Evolutionary conservation across 2,888 invertebrate genomes (phyloP), one percentile per base, ranked within the genome.

Genomic region (Diplazon laetatorius): DNA sequence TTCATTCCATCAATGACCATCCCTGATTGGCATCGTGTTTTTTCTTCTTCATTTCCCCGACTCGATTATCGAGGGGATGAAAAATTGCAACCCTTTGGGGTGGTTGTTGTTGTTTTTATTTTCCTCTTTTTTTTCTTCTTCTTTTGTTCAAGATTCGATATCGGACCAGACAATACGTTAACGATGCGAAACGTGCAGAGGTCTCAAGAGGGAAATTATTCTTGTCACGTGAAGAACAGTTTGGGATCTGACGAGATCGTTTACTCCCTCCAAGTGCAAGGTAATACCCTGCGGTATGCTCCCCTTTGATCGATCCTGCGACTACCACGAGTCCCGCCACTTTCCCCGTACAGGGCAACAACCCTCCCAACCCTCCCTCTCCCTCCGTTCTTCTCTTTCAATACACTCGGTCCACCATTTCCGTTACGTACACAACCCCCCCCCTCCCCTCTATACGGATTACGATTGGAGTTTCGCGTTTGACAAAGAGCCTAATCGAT

Each of bases 181-280:
- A 91, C 91, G 12, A 82, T 93, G 62, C 90, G 91, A 30, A 92
- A 92, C 80, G 92, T 93, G 22, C 92, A 93, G 80, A 87, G 93
- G 57, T 90, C 89, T 6, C 92, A 93, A 75, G 92, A 92, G 82
- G 93, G 93, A 10, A 93, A 93, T 84, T 93, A 93, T 84, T 92
- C 93, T 1, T 93, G 93, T 82, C 91, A 91, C 52, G 93, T 92
- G 2, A 89, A 92, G 60, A 93, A 93, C 83, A 88, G 91, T 0
- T 87, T 92, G 22, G 92, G 93, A 0, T 91, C 91, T 0, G 93
- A 93, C 87, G 91, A 92, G 55, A 93, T 93, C 69, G 91, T 91
- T 20, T 93, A 93, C 84, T 91, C 92, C 62, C 85, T 93, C 6
- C 91, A 91, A 82, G 92, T 93, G 16, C 93, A 93, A 91, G 93